A percentile compares a stretch with the other conserved stretches of the same genome.
phyloP scores from a whole-genome alignment of 30 jellyfish, hydroid and myxozoan species.

The Nemopilema nomurai region DNA sequence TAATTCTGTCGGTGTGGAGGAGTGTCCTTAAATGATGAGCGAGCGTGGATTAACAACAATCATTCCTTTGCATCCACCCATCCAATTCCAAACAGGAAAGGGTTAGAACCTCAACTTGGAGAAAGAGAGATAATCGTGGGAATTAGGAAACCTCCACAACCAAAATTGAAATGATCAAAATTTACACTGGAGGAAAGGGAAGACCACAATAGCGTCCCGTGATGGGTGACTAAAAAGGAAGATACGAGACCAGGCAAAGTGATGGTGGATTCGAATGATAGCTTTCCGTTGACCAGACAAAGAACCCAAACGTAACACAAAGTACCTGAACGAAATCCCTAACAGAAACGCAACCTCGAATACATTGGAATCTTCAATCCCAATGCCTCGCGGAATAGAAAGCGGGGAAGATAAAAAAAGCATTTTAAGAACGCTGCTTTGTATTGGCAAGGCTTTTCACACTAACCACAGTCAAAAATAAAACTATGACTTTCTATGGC shows the following conservation, averaged over 20 bases:
- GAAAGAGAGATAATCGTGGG: constrained; percentile 19
- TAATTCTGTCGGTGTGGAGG: not conserved
- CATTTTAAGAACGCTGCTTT: not conserved
- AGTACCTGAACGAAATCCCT: no score
- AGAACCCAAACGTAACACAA: no score
- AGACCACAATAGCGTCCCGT: not conserved
- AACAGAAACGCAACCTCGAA: no score
- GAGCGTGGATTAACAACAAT: not conserved
- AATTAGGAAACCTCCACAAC: constrained; percentile 33
- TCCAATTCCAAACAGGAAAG: constrained; percentile 26
- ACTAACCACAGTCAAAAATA: no score
- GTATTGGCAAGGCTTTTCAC: not conserved
- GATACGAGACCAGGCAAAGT: no score
- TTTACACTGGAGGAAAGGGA: not conserved
- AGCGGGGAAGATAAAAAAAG: not conserved
- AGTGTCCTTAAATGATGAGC: not conserved
- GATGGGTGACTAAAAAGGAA: not conserved
- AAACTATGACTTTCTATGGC: no score
- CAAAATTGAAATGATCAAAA: not conserved
- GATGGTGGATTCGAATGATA: no score
- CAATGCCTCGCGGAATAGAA: no score
- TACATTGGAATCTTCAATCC: no score
- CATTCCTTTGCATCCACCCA: not conserved
- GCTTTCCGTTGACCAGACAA: no score
- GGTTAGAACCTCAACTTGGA: constrained; percentile 24